Percentiles rank a stretch among this genome's conserved stretches.
phyloP scores from a whole-genome alignment of 2,888 invertebrate genomes.

The Gandaritis pyraliata region DNA sequence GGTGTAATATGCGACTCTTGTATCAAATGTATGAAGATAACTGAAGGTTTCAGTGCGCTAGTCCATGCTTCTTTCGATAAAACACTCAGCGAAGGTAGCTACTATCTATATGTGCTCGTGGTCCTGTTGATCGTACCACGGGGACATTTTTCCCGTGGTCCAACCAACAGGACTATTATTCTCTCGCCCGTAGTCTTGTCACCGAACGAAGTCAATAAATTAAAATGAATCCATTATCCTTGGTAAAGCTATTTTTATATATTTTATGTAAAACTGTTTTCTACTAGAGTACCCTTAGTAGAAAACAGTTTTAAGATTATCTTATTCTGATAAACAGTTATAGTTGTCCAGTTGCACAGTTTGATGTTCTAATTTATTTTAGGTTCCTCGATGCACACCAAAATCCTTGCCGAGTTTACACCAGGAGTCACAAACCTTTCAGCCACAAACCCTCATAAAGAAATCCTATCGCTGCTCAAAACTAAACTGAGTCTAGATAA shows the following conservation, averaged over 20 bases:
- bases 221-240: no score
- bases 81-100: slow-evolving; percentile 14
- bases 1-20: slow-evolving; percentile 20
- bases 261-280: no score
- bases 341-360: no score
- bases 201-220: no score
- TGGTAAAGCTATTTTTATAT: no score
- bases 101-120: neutral
- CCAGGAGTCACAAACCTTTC: slow-evolving; percentile 13
- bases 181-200: no score
- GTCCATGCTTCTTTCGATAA: slow-evolving; percentile 19
- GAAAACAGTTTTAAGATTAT: no score
- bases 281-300: no score
- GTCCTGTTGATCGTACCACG: no score
- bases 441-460: slow-evolving; percentile 13
- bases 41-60: slow-evolving; percentile 19
- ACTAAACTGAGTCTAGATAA: slow-evolving; percentile 3
- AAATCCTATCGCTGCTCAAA: slow-evolving; percentile 15
- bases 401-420: slow-evolving; percentile 6
- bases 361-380: neutral
- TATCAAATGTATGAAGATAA: slow-evolving; percentile 20
- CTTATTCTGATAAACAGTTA: no score
- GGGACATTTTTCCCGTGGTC: no score
- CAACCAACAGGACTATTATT: no score
- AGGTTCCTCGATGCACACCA: slow-evolving; percentile 13